A percentile compares a stretch with the other conserved stretches of the same genome.
Evolutionary conservation across 2,888 invertebrate genomes (phyloP).

Genomic region (Arge pagana): DNA sequence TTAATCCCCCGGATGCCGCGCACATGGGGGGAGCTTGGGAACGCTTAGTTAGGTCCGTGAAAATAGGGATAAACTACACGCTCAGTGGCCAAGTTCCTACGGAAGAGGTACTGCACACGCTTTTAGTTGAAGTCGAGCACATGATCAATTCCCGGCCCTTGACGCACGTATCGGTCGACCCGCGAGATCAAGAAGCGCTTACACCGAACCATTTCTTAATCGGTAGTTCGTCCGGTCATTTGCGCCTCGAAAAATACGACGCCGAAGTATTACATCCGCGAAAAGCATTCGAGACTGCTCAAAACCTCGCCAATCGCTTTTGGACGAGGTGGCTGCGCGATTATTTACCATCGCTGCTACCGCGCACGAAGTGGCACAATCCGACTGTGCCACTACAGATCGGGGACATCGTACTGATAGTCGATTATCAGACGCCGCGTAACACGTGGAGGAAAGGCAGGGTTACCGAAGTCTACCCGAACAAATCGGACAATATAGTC

Average conservation of each 20-base stretch:
- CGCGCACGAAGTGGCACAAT: constrained; percentile 28
- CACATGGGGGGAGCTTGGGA: constrained; percentile 37
- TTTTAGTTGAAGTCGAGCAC: no score
- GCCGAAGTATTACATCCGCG: not conserved
- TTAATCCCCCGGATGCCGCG: constrained; percentile 33
- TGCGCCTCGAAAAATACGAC: not conserved
- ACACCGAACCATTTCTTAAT: constrained; percentile 45
- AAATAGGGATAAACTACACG: constrained; percentile 26
- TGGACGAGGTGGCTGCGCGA: constrained; percentile 44
- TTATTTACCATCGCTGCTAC: constrained; percentile 33
- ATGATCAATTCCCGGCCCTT: no score
- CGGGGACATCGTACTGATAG: constrained; percentile 29
- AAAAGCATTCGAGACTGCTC: constrained; percentile 27
- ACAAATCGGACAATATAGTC: constrained; percentile 1
- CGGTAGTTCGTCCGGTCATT: constrained; percentile 21
- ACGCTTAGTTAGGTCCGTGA: constrained; percentile 30
- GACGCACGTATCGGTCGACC: constrained; percentile 30
- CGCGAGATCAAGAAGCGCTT: constrained; percentile 36
- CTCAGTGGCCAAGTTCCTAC: no score
- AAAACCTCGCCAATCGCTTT: constrained; percentile 28
- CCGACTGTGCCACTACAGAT: constrained; percentile 22
- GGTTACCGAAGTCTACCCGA: constrained; percentile 8
- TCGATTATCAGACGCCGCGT: constrained; percentile 23
- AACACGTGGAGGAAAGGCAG: constrained; percentile 29
- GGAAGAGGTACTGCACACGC: no score